Conservation (phyloP, 2,888 invertebrate genomes). For the Andrena bicolor region DNA sequence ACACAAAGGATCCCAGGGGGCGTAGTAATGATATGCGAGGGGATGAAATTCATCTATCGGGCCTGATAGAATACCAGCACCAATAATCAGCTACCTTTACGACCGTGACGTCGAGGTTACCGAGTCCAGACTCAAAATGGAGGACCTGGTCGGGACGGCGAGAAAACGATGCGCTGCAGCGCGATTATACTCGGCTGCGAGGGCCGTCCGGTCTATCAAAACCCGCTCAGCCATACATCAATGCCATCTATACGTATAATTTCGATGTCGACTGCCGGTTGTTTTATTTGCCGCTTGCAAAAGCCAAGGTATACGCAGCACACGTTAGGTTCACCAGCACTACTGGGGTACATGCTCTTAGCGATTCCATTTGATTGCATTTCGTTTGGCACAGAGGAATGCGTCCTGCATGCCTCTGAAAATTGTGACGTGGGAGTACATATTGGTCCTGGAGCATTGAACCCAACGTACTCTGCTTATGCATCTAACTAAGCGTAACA, state of each 20-base stretch:
- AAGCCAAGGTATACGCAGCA: conserved; percentile 59
- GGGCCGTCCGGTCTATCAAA: conserved; percentile 80
- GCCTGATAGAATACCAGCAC: conserved; percentile 22
- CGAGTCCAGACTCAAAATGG: conserved; percentile 70
- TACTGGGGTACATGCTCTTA: conserved; percentile 5
- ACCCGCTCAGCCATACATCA: conserved; percentile 81
- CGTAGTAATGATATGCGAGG: conserved; percentile 19
- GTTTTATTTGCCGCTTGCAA: conserved; percentile 70
- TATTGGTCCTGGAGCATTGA: background rate
- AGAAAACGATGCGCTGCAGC: conserved; percentile 71
- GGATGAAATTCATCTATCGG: conserved; percentile 43
- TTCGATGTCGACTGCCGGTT: conserved; percentile 78
- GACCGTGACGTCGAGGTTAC: conserved; percentile 54
- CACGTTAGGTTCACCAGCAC: conserved; percentile 38
- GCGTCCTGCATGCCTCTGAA: background rate
- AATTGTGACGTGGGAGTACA: background rate
- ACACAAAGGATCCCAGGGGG: background rate
- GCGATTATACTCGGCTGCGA: conserved; percentile 76
- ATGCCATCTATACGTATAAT: conserved; percentile 83
- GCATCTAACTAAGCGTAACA: background rate
- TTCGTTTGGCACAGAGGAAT: background rate
- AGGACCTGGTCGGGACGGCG: conserved; percentile 65
- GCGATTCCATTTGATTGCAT: conserved; percentile 11
- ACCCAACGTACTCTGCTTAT: background rate
- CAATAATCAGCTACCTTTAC: conserved; percentile 45